Evolutionary conservation across 2,113 vertebrate species (phyloP), one percentile per base, ranked within the genome.

Genomic region (Nothoprocta pentlandii): DNA sequence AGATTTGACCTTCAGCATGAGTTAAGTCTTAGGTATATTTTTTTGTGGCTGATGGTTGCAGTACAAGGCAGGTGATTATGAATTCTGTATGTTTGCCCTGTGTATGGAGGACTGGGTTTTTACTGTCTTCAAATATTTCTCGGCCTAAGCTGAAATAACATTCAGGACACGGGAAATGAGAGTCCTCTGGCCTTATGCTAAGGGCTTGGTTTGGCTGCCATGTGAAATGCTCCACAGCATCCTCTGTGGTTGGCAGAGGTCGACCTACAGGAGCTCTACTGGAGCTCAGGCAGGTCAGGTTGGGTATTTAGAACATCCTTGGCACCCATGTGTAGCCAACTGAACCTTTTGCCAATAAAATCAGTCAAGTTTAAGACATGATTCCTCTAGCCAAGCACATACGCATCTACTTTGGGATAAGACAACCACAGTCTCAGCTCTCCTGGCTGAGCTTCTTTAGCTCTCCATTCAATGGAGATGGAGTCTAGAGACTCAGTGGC

Each of bases 41-140:
- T 4, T 4, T 44, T 54, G 13, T 34, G 51, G 49, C 14, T 51
- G 1, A 69, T 17, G 34, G 46, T 83, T 74, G 58, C 77, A 78
- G 44, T 42, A 87, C 53, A 74, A 13, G 61, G 22, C 6, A 66
- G 62, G 16, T 44, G 41, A 30, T 25, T 30, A 20, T 68, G 51
- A 71, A 10, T 41, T 71, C 39, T 1, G 4, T 17, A 26, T 26
- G 56, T 69, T 75, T 39, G 26, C 36, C 61, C 44, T 28, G 42
- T 21, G 23, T 20, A 70, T 1, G 0, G 69, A 89, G 28, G 51
- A 74, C 70, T 1, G 1, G 3, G 3, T 0, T 70, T 89, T 75
- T 67, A 62, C 19, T 34, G 39, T 10, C 22, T 77, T 80, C 0
- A 5, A 66, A 8, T 81, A 49, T 34, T 89, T 87, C 9, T 1